phyloP scores from a whole-genome alignment of 1,140 invertebrate species.

The Micrasema longulum region DNA sequence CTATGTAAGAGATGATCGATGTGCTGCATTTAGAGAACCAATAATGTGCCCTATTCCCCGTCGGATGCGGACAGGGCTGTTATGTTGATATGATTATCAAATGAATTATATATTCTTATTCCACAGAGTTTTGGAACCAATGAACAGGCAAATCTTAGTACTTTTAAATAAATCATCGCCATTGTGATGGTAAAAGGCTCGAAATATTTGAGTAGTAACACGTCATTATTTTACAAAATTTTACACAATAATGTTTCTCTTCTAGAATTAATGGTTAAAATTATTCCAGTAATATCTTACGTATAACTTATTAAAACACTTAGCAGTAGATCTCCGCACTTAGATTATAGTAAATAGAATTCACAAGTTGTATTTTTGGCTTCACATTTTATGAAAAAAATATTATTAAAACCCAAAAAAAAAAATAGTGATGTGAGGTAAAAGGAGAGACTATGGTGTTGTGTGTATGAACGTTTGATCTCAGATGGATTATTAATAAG shows the following conservation, averaged over 20 bases:
- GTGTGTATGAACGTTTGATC: background rate
- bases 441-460: slow-evolving; percentile 17
- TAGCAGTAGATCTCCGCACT: slow-evolving; percentile 16
- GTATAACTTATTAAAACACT: background rate
- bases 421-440: slow-evolving; percentile 28
- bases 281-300: too few species aligned
- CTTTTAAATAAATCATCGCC: too few species aligned
- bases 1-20: too few species aligned
- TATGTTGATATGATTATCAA: too few species aligned
- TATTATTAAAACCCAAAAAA: slow-evolving; percentile 44
- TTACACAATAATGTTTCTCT: slow-evolving; percentile 27
- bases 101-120: too few species aligned
- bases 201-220: too few species aligned
- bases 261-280: slow-evolving; percentile 3
- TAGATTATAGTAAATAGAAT: slow-evolving; percentile 36
- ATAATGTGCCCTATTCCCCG: too few species aligned
- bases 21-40: too few species aligned
- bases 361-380: slow-evolving; percentile 52
- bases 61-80: too few species aligned
- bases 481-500: slow-evolving; percentile 21
- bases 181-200: too few species aligned
- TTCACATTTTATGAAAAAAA: slow-evolving; percentile 46
- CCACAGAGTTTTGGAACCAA: too few species aligned
- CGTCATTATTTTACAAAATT: slow-evolving; percentile 20
- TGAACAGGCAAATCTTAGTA: too few species aligned